Percentiles rank a stretch among this genome's conserved stretches.
Conservation (phyloP, 2,113 vertebrate genomes). For the Okapia johnstoni region DNA sequence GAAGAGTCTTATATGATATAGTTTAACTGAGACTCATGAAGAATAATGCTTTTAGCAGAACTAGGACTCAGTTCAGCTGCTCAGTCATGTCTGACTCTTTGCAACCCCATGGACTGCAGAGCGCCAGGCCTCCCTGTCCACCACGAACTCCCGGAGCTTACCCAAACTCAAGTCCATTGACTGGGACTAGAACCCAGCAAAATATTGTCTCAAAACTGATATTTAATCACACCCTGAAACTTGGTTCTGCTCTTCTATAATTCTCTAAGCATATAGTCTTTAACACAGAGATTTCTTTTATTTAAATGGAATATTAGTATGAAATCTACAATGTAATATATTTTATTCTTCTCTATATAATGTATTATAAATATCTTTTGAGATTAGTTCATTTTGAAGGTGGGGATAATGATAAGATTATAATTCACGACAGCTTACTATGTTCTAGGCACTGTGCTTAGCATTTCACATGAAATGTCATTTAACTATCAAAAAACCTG, state of each 20-base stretch:
- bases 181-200: background rate
- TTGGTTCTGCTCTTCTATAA: background rate
- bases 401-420: background rate
- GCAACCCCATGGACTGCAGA: fast-evolving
- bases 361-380: background rate
- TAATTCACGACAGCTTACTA: background rate
- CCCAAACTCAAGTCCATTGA: background rate
- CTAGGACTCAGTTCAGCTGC: background rate
- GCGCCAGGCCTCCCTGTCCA: background rate
- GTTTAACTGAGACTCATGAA: background rate
- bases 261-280: background rate
- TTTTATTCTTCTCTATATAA: background rate
- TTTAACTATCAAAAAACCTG: background rate
- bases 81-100: background rate
- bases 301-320: background rate
- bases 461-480: background rate
- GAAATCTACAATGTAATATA: background rate
- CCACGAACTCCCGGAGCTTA: background rate
- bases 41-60: background rate
- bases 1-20: background rate
- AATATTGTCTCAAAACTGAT: background rate
- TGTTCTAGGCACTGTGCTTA: background rate
- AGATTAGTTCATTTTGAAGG: background rate
- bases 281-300: background rate
- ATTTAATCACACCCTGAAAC: background rate